These are phyloP conservation scores for Mus pahari DNA, from an alignment of 2,113 vertebrate species.

Conservation along the genomic window DNA sequence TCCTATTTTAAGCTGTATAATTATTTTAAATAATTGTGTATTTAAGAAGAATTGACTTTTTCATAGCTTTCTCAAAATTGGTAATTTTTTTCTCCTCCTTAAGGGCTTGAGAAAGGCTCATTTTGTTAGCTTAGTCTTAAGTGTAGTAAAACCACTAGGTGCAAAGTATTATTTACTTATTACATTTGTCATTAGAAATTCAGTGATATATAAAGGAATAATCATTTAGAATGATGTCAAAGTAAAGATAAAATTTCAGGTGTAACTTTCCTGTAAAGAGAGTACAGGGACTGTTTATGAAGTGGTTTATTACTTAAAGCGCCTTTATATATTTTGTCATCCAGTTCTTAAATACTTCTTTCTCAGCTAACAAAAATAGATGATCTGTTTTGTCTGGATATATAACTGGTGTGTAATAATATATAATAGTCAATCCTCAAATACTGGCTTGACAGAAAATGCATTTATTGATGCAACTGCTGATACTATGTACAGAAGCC, in stretches of 20 bases:
- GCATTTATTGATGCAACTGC: neutral
- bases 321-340: slow-evolving; percentile 1
- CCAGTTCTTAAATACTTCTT: slow-evolving; percentile 3
- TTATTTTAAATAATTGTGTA: neutral
- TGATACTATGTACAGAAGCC: neutral
- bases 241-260: neutral
- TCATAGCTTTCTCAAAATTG: slow-evolving; percentile 35
- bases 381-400: neutral
- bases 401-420: neutral
- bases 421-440: neutral
- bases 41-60: slow-evolving; percentile 40
- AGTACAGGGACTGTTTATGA: neutral
- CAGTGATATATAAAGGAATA: neutral
- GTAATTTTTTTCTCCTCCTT: slow-evolving; percentile 37
- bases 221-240: slow-evolving; percentile 41
- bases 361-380: neutral
- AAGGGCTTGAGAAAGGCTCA: slow-evolving; percentile 39
- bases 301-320: slow-evolving; percentile 28
- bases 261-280: slow-evolving; percentile 25
- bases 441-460: slow-evolving; percentile 36
- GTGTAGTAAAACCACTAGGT: neutral
- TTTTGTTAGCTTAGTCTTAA: slow-evolving; percentile 7
- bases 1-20: neutral
- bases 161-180: slow-evolving; percentile 58
- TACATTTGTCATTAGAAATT: slow-evolving; percentile 55